These are phyloP conservation scores for Choristoneura rosaceana DNA, from an alignment of 2,888 invertebrate species.

Conservation along the genomic window DNA sequence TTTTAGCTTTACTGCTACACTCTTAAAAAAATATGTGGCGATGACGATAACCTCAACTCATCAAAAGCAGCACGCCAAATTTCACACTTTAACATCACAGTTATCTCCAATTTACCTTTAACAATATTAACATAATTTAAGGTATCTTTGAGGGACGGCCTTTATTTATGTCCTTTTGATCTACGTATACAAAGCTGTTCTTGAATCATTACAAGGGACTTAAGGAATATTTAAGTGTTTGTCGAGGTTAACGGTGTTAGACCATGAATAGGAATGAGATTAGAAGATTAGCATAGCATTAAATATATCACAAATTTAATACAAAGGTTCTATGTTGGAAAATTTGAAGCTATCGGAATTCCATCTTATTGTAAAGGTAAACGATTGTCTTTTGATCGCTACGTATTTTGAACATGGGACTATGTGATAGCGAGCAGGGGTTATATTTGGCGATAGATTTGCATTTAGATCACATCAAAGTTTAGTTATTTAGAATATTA, in stretches of 20 bases:
- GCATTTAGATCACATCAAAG: slow-evolving; percentile 33
- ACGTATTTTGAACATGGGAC: not conserved
- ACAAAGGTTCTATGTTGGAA: not conserved
- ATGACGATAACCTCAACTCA: too few relatives aligned
- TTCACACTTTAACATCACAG: too few relatives aligned
- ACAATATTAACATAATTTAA: too few relatives aligned
- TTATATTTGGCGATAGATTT: slow-evolving; percentile 28
- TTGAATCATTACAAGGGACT: slow-evolving; percentile 21
- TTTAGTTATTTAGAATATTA: slow-evolving; percentile 29
- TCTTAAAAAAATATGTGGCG: too few relatives aligned
- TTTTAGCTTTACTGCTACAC: too few relatives aligned
- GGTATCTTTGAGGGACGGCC: not conserved
- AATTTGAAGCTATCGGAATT: not conserved
- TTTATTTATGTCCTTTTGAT: slow-evolving; percentile 14
- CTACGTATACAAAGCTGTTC: not conserved
- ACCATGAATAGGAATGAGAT: slow-evolving; percentile 53
- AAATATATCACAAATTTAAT: slow-evolving; percentile 40
- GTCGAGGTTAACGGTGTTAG: not conserved
- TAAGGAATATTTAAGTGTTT: slow-evolving; percentile 6
- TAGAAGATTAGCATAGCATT: slow-evolving; percentile 48
- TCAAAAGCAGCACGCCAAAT: too few relatives aligned
- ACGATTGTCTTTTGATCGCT: not conserved
- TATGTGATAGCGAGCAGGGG: not conserved
- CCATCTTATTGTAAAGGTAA: not conserved
- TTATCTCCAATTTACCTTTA: too few relatives aligned